Base-by-base conservation (phyloP, 1,140 invertebrate species). In the Araneus ventricosus region DNA sequence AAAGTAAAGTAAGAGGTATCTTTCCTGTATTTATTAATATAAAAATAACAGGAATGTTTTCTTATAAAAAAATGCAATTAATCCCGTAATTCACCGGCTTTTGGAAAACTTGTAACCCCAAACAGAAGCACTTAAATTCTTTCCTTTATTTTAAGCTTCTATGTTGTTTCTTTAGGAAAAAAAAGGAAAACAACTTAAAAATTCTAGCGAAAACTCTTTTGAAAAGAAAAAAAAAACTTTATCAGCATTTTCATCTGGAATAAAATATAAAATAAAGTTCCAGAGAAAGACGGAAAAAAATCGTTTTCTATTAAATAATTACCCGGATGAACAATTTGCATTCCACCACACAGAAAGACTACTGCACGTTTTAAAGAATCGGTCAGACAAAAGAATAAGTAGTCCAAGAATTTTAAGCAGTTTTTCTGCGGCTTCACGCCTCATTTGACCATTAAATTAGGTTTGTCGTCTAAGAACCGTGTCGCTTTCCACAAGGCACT, bases 371-470 rank as follows among this genome's bases (percentile, higher is more conserved):
- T 10, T 52, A 7, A 61, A 24, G 70, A 75, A 75, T 75, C 70
- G 70, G 70, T 75, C 70, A 75, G 30, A 75, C 70, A 75, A 75
- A 52, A 34, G 70, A 75, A 75, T 75, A 75, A 75, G 70, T 75
- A 75, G 70, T 75, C 80, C 80, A 41, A 82, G 39, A n/a, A 82
- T 45, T 39, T 45, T 45, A 45, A 52, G 39, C 37, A 82, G 80
- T 30, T 20, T 52, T 45, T 27, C 41, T 27, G 24, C 41, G 80
- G n/a, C n/a, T n/a, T 82, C 80, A 45, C 41, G 80, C 22, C 80
- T 82, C 80, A 82, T 82, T 82, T 82, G 80, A 45, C 41, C 37
- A 39, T 82, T 17, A 82, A 82, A 82, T 82, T 82, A 27, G 37
- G 80, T 82, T 52, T 82, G 80, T 41, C 80, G 41, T 45, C 67